Evolutionary conservation across 2,888 invertebrate genomes (phyloP).

Genomic region (Corythucha ciliata): DNA sequence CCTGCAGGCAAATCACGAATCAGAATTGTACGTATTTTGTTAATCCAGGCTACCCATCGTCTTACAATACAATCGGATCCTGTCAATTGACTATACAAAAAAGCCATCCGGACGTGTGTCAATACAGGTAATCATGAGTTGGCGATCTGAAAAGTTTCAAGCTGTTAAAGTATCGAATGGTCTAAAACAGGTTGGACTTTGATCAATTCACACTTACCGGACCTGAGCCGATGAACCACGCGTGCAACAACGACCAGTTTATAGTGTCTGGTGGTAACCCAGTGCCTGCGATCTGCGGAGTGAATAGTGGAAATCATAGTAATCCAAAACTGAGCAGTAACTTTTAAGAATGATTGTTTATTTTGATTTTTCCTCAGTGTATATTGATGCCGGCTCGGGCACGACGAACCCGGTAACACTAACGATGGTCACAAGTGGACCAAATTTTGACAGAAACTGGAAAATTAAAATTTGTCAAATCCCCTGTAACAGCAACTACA

Average conservation of each 20-base stretch:
- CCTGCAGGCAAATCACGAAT: conserved; percentile 65
- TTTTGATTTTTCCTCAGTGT: conserved; percentile 51
- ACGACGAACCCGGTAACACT: conserved; percentile 67
- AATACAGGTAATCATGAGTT: conserved; percentile 55
- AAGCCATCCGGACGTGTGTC: conserved; percentile 67
- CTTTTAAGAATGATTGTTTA: background rate
- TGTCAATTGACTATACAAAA: conserved; percentile 77
- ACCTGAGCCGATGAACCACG: conserved; percentile 64
- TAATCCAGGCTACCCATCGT: conserved; percentile 68
- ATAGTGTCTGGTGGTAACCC: conserved; percentile 74
- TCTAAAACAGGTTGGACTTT: conserved; percentile 68
- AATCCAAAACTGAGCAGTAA: no score
- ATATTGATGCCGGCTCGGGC: conserved; percentile 68
- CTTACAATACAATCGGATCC: conserved; percentile 67
- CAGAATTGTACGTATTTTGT: conserved; percentile 83
- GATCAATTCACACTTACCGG: conserved; percentile 65
- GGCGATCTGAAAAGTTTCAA: no score
- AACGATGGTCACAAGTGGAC: conserved; percentile 71
- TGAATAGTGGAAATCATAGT: conserved; percentile 75
- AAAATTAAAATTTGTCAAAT: conserved; percentile 72
- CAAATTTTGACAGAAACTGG: conserved; percentile 64
- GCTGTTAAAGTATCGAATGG: no score
- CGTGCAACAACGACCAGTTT: conserved; percentile 76
- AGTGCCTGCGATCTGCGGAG: conserved; percentile 70
- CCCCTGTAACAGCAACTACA: conserved; percentile 60